Evolutionary conservation across 2,113 vertebrate species (phyloP).

Genomic region (Paradoxurus hermaphroditus): DNA sequence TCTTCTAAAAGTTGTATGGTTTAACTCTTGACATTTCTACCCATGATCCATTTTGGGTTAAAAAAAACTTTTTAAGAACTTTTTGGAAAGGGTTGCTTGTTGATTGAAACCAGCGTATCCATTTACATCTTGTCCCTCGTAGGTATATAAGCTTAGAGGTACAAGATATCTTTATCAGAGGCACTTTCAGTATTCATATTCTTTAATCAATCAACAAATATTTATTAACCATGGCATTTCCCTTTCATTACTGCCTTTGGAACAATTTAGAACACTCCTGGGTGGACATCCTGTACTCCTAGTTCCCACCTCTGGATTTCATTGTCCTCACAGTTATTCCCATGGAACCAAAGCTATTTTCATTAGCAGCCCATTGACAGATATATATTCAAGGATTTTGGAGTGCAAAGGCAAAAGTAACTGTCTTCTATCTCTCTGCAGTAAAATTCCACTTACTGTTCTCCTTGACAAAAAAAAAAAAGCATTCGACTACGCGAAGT

Average conservation of each 20-base stretch:
- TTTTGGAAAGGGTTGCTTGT: conserved; percentile 1
- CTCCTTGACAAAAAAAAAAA: background rate
- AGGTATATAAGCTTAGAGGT: background rate
- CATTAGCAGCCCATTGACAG: conserved; percentile 62
- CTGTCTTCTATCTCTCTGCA: background rate
- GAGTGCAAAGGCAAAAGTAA: background rate
- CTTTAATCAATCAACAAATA: conserved; percentile 66
- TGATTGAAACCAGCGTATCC: background rate
- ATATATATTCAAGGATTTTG: background rate
- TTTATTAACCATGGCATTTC: conserved; percentile 45
- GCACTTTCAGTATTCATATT: background rate
- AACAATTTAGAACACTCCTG: background rate
- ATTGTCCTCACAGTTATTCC: background rate
- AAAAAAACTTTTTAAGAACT: background rate
- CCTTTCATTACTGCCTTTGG: conserved; percentile 13
- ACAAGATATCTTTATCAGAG: conserved; percentile 20
- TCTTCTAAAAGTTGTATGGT: conserved; percentile 6
- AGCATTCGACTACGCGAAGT: background rate
- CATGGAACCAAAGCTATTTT: conserved; percentile 11
- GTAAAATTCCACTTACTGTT: conserved; percentile 34
- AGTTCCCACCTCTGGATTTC: background rate
- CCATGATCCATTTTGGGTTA: background rate
- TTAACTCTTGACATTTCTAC: conserved; percentile 14
- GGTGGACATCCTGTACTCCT: background rate
- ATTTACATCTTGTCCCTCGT: background rate